Conservation (phyloP, 2,797 vertebrate genomes). For the Triplophysa bombifrons region DNA sequence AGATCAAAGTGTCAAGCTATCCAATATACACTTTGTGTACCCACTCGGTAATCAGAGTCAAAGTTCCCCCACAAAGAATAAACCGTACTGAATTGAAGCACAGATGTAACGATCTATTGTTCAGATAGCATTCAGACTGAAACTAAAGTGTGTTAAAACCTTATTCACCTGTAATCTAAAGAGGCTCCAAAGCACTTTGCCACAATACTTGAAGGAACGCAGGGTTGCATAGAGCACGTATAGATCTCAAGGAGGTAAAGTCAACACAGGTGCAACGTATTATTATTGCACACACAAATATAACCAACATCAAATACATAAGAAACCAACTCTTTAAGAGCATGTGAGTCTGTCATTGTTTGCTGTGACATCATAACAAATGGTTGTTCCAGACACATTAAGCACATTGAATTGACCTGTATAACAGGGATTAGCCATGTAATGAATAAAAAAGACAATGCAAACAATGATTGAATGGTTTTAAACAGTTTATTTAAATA, state of each 20-base stretch:
- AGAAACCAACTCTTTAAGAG: constrained; percentile 6
- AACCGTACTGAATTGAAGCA: neutral
- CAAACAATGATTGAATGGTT: neutral
- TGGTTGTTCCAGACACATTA: neutral
- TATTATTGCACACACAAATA: constrained; percentile 53
- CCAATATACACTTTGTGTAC: constrained; percentile 24
- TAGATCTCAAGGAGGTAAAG: constrained; percentile 9
- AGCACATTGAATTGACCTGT: constrained; percentile 20
- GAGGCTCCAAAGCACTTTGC: constrained; percentile 35
- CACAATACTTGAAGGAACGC: constrained; percentile 20
- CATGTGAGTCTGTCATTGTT: constrained; percentile 23
- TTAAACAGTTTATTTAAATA: neutral
- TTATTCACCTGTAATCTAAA: constrained; percentile 45
- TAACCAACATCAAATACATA: constrained; percentile 27
- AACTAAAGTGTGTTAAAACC: constrained; percentile 36
- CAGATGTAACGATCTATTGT: constrained; percentile 52
- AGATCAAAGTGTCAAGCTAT: constrained; percentile 13
- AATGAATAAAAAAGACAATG: neutral
- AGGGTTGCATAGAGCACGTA: neutral
- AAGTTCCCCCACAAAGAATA: constrained; percentile 26
- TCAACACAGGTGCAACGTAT: constrained; percentile 58
- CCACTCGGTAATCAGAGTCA: constrained; percentile 38
- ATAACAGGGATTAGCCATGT: neutral
- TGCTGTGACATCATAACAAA: constrained; percentile 38
- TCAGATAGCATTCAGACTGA: constrained; percentile 14